Conservation (phyloP, 2,888 invertebrate species). For the Coleophora flavipennella region DNA sequence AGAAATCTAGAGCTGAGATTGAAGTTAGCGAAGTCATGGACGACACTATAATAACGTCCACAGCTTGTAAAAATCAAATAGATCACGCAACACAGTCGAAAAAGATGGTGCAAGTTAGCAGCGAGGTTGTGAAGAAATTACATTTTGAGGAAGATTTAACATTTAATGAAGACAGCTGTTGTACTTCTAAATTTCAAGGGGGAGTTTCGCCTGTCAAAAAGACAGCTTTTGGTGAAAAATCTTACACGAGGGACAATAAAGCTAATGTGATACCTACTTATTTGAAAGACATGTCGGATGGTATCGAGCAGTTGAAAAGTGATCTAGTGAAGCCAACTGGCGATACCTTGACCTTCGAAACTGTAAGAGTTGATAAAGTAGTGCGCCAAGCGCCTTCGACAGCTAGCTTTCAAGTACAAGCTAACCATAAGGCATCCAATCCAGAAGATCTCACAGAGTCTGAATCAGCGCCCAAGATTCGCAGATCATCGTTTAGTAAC, state of each 20-base stretch:
- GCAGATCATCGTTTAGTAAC: constrained; percentile 4
- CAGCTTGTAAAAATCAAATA: not conserved
- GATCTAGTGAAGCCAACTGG: constrained; percentile 52
- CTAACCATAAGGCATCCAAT: constrained; percentile 43
- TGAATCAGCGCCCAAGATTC: constrained; percentile 23
- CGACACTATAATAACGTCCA: constrained; percentile 18
- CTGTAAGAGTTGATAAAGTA: constrained; percentile 7
- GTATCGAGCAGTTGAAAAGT: constrained; percentile 47
- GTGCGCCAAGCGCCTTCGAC: constrained; percentile 19
- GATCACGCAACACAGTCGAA: not conserved
- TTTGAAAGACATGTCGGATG: constrained; percentile 40
- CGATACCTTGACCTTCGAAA: constrained; percentile 33
- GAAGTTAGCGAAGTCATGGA: constrained; percentile 29
- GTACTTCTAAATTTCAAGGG: not conserved
- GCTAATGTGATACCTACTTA: constrained; percentile 47
- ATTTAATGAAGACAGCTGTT: constrained; percentile 20
- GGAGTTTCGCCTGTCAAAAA: constrained; percentile 38
- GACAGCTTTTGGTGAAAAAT: constrained; percentile 37
- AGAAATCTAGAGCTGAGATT: constrained; percentile 31
- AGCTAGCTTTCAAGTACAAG: constrained; percentile 44
- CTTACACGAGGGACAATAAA: constrained; percentile 34
- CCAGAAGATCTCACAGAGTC: constrained; percentile 39
- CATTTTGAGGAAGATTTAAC: constrained; percentile 49
- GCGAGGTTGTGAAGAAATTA: constrained; percentile 51
- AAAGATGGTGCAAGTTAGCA: constrained; percentile 28